A percentile compares a stretch with the other conserved stretches of the same genome.
Conservation (phyloP, 2,797 vertebrate species). For the Buphagus erythrorhynchus region DNA sequence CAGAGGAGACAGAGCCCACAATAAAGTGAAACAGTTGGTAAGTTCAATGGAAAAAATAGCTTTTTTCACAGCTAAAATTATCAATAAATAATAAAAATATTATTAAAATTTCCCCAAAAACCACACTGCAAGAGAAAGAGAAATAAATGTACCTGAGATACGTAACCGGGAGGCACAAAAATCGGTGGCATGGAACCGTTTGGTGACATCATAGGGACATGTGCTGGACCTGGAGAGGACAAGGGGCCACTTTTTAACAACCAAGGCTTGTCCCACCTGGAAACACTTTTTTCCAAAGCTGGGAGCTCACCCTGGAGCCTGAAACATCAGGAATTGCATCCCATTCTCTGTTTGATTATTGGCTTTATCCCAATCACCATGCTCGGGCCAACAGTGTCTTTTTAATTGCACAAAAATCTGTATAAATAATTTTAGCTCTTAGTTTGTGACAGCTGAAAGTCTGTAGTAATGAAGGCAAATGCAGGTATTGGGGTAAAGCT, state of each 20-base stretch:
- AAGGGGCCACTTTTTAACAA: neutral
- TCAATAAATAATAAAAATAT: neutral
- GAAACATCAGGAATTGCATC: neutral
- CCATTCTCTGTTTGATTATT: neutral
- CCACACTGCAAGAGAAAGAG: neutral
- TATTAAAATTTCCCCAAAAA: neutral
- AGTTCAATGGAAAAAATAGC: neutral
- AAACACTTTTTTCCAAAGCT: neutral
- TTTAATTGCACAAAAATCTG: neutral
- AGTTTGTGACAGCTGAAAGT: neutral
- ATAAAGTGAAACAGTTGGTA: neutral
- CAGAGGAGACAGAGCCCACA: neutral
- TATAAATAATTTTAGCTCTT: neutral
- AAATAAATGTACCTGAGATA: conserved; percentile 77
- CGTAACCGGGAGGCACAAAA: conserved; percentile 83
- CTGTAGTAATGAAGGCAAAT: neutral
- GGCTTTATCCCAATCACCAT: neutral
- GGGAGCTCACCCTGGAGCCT: neutral
- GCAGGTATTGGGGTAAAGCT: neutral
- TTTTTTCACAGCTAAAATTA: neutral
- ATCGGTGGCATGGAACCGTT: conserved; percentile 84
- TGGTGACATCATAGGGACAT: conserved; percentile 85
- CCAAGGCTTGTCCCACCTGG: neutral
- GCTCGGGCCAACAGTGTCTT: rapidly evolving
- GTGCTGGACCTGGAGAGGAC: conserved; percentile 79